Percentiles rank a stretch among this genome's conserved stretches.
These are phyloP conservation scores for Larimichthys crocea DNA, from an alignment of 2,113 vertebrate genomes.

Conservation along the genomic window DNA sequence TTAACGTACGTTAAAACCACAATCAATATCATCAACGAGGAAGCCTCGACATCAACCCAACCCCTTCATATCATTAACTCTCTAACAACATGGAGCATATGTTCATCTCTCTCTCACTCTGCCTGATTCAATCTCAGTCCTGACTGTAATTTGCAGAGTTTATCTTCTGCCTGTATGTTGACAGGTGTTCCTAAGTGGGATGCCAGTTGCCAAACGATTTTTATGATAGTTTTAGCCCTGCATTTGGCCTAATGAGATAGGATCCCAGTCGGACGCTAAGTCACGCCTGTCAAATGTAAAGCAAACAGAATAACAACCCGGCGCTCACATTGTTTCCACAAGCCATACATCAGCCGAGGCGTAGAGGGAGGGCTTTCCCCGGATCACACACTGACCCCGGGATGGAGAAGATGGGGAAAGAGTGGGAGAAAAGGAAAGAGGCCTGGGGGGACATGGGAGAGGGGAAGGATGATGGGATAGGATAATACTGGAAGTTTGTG, in stretches of 20 bases:
- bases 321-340: slow-evolving; percentile 67
- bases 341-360: slow-evolving; percentile 63
- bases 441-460: not conserved
- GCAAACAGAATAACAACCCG: slow-evolving; percentile 80
- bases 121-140: slow-evolving; percentile 45
- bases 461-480: not conserved
- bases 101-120: slow-evolving; percentile 61
- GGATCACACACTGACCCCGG: slow-evolving; percentile 42
- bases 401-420: slow-evolving; percentile 43
- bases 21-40: slow-evolving; percentile 95
- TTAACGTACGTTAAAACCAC: slow-evolving; percentile 87
- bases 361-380: slow-evolving; percentile 16
- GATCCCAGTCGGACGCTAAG: slow-evolving; percentile 94
- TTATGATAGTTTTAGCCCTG: slow-evolving; percentile 95
- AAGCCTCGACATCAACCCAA: slow-evolving; percentile 88
- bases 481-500: not conserved
- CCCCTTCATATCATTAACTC: slow-evolving; percentile 95
- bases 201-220: slow-evolving; percentile 94
- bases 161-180: slow-evolving; percentile 91
- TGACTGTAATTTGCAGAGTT: slow-evolving; percentile 88
- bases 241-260: slow-evolving; percentile 97
- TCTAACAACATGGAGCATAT: slow-evolving; percentile 88
- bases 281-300: slow-evolving; percentile 92
- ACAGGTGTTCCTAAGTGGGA: slow-evolving; percentile 94
- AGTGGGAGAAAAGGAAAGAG: slow-evolving; percentile 14